Evolutionary conservation across 2,797 vertebrate genomes (phyloP).

Genomic region (Lutjanus argentimaculatus): DNA sequence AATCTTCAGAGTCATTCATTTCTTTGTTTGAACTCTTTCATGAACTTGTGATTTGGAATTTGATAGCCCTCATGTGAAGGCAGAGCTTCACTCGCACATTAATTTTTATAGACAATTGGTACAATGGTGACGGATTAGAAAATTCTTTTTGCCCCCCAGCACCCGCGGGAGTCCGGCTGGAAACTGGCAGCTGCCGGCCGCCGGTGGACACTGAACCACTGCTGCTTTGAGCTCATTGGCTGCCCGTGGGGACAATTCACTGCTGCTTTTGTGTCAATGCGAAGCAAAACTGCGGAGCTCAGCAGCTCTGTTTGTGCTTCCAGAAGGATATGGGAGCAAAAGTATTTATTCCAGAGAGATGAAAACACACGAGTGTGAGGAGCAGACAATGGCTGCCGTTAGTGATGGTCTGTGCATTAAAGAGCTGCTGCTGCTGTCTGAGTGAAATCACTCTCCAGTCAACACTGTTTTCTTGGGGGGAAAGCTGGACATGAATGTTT

Average conservation of each 20-base stretch:
- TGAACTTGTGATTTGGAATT: constrained; percentile 67
- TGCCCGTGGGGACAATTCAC: constrained; percentile 71
- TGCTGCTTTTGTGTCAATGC: constrained; percentile 72
- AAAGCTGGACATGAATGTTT: background rate
- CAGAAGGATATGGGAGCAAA: constrained; percentile 74
- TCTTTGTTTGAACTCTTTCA: constrained; percentile 67
- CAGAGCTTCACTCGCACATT: constrained; percentile 68
- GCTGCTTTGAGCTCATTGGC: constrained; percentile 71
- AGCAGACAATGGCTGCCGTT: constrained; percentile 39
- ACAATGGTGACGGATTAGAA: constrained; percentile 85
- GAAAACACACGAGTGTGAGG: constrained; percentile 36
- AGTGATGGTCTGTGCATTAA: background rate
- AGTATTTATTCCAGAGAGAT: constrained; percentile 67
- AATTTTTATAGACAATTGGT: constrained; percentile 83
- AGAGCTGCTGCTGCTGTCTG: constrained; percentile 1
- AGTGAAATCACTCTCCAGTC: background rate
- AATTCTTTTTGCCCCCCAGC: constrained; percentile 72
- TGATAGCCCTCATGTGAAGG: constrained; percentile 71
- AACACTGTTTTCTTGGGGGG: background rate
- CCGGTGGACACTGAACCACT: constrained; percentile 52
- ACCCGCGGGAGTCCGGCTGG: constrained; percentile 55
- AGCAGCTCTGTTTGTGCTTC: constrained; percentile 80
- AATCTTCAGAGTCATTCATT: constrained; percentile 80
- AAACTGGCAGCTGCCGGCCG: constrained; percentile 63
- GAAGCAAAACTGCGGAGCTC: constrained; percentile 72